Evolutionary conservation across 2,113 vertebrate species (phyloP).

Genomic region (Conger conger): DNA sequence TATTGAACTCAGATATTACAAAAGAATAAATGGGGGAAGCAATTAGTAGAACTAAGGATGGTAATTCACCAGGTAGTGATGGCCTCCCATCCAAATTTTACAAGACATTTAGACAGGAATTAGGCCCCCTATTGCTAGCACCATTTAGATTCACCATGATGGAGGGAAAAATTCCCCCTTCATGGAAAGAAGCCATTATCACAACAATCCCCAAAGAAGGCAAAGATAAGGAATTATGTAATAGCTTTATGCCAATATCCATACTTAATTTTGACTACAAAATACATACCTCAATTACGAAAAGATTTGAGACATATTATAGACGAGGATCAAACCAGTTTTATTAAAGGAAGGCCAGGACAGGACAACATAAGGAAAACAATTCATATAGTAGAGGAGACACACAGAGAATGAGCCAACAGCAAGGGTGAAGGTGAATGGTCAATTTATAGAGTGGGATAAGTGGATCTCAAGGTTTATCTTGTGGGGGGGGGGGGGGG

Average conservation of each 20-base stretch:
- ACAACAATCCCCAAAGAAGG: too few species aligned
- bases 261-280: not conserved
- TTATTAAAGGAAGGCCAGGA: not conserved
- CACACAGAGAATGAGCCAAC: too few species aligned
- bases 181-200: not conserved
- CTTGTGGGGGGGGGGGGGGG: too few species aligned
- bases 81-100: not conserved
- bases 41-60: not conserved
- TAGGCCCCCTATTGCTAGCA: too few species aligned
- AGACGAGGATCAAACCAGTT: not conserved
- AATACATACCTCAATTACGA: not conserved
- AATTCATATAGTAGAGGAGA: too few species aligned
- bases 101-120: too few species aligned
- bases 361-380: not conserved
- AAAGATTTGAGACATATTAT: not conserved
- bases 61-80: not conserved
- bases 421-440: not conserved
- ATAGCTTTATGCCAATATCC: too few species aligned
- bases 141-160: not conserved
- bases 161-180: too few species aligned
- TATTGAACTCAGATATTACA: too few species aligned
- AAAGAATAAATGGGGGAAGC: not conserved
- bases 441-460: constrained; percentile 4
- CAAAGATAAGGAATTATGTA: too few species aligned
- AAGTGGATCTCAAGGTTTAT: constrained; percentile 15